Evolutionary conservation across 2,113 vertebrate species (phyloP).

Genomic region (Megaceryle maxima): DNA sequence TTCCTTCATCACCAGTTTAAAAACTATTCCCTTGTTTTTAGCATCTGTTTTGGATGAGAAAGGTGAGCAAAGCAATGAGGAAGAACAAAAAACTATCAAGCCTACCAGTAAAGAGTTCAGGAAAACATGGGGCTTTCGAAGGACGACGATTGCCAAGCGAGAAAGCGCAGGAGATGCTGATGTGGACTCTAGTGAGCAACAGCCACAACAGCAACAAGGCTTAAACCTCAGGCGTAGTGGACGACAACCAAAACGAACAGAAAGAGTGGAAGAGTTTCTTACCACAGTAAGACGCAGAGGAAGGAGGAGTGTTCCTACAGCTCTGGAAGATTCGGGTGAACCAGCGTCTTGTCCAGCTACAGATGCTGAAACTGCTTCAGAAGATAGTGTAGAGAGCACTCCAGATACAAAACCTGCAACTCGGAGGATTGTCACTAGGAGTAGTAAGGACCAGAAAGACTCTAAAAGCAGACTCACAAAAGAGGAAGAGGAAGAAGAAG

Average conservation of each 20-base stretch:
- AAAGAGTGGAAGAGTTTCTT: conserved; percentile 92
- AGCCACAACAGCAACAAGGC: conserved; percentile 63
- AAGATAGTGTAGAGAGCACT: conserved; percentile 88
- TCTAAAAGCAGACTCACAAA: neutral
- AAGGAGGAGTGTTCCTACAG: conserved; percentile 64
- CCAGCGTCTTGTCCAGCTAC: conserved; percentile 76
- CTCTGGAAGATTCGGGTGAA: conserved; percentile 80
- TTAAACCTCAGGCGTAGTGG: conserved; percentile 79
- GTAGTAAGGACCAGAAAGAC: neutral
- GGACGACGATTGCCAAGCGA: conserved; percentile 89
- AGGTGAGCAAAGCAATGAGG: conserved; percentile 74
- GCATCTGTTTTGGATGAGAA: conserved; percentile 73
- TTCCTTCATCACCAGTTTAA: neutral
- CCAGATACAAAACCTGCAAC: conserved; percentile 74
- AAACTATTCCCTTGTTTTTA: neutral
- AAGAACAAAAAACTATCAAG: conserved; percentile 72
- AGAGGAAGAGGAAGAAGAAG: conserved; percentile 30
- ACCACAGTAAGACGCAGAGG: conserved; percentile 81
- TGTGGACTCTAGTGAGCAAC: conserved; percentile 63
- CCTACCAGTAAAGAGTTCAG: conserved; percentile 84
- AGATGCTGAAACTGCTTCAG: conserved; percentile 85
- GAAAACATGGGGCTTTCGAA: conserved; percentile 95
- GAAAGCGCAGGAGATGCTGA: conserved; percentile 82
- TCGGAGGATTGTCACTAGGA: conserved; percentile 17
- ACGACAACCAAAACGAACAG: conserved; percentile 75